Conservation (phyloP, 2,888 invertebrate genomes). For the Neria commutata region DNA sequence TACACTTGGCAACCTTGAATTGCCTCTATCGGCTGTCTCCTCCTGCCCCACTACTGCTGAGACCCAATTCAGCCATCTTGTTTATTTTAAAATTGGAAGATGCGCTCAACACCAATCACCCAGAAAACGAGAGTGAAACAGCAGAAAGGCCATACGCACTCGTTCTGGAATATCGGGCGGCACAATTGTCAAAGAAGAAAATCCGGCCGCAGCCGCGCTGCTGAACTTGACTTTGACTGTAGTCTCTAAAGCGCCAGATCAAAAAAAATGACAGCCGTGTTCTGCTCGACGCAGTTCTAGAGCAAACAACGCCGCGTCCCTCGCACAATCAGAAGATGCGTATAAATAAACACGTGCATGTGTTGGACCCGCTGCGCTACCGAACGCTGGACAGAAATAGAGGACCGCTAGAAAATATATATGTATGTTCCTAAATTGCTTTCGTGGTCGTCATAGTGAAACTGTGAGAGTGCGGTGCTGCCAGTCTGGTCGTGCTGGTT, state of each 20-base stretch:
- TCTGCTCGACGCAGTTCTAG: not conserved
- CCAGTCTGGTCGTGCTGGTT: no score
- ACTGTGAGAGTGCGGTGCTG: no score
- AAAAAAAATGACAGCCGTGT: not conserved
- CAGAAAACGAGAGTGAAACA: not conserved
- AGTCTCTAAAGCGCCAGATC: not conserved
- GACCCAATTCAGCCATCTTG: no score
- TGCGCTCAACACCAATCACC: not conserved
- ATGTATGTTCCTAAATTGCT: no score
- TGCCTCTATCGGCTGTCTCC: no score
- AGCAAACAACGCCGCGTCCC: not conserved
- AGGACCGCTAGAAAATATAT: not conserved
- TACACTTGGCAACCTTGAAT: no score
- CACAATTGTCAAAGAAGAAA: not conserved
- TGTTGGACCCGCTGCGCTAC: conserved; percentile 48
- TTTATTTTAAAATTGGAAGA: not conserved
- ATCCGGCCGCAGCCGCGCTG: no score
- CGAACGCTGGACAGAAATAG: not conserved
- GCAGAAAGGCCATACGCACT: not conserved
- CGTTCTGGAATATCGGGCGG: not conserved
- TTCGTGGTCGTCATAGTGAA: no score
- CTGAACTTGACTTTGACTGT: conserved; percentile 3
- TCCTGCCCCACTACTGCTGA: no score
- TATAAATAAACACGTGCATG: conserved; percentile 50
- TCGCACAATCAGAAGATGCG: not conserved